phyloP scores from a whole-genome alignment of 2,113 vertebrate genomes.

The Antennarius striatus region DNA sequence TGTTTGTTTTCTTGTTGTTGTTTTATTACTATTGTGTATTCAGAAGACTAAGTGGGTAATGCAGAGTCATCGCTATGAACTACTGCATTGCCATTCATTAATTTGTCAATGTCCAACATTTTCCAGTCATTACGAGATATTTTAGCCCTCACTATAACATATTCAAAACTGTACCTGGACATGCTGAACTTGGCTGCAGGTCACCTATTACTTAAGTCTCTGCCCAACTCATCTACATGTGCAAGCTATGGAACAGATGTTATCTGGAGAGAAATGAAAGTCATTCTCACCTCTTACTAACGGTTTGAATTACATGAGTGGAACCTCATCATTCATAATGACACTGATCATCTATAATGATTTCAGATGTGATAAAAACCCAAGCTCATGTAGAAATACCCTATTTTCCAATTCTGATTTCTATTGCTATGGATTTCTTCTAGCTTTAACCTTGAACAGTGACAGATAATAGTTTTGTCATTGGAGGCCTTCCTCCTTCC shows the following conservation, averaged over 20 bases:
- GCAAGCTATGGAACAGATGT: slow-evolving; percentile 60
- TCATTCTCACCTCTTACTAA: slow-evolving; percentile 66
- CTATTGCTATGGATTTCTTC: slow-evolving; percentile 50
- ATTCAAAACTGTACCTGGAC: not conserved
- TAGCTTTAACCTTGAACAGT: slow-evolving; percentile 77
- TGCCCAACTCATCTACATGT: slow-evolving; percentile 67
- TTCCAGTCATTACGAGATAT: no score
- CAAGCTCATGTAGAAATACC: slow-evolving; percentile 63
- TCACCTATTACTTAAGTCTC: slow-evolving; percentile 50
- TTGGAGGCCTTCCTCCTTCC: slow-evolving; percentile 67
- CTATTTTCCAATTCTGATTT: slow-evolving; percentile 78
- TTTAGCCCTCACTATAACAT: no score
- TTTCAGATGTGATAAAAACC: slow-evolving; percentile 77
- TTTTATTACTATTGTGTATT: no score
- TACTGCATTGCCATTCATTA: no score
- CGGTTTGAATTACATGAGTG: slow-evolving; percentile 72
- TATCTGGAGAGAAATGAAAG: slow-evolving; percentile 75
- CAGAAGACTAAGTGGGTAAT: no score
- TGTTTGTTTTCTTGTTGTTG: no score
- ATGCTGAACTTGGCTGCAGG: slow-evolving; percentile 31
- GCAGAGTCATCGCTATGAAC: no score
- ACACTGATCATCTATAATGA: slow-evolving; percentile 81
- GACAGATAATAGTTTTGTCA: slow-evolving; percentile 82
- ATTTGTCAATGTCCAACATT: no score
- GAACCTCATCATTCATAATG: slow-evolving; percentile 81